These are phyloP conservation scores for Drosophila lutescens DNA, from an alignment of 2,888 invertebrate genomes.

Conservation along the genomic window DNA sequence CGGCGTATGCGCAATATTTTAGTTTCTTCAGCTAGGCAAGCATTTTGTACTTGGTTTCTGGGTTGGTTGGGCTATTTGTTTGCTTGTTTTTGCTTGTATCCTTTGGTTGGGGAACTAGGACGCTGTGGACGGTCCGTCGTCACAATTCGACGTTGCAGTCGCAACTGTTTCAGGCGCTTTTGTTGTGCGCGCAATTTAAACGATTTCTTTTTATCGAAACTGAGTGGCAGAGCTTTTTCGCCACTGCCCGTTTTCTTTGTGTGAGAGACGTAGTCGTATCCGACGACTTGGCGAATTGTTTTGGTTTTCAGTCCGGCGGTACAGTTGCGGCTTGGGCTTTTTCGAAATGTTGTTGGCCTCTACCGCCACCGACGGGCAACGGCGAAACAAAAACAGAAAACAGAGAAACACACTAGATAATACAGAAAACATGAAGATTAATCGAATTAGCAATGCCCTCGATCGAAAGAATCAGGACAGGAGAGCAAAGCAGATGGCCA, in stretches of 20 bases:
- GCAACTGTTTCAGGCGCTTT: slow-evolving; percentile 69
- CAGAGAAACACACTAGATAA: slow-evolving; percentile 46
- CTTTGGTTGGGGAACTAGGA: slow-evolving; percentile 44
- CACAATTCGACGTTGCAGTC: slow-evolving; percentile 69
- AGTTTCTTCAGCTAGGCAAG: slow-evolving; percentile 44
- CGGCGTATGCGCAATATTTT: slow-evolving; percentile 60
- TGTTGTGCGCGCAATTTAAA: slow-evolving; percentile 75
- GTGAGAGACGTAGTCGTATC: slow-evolving; percentile 29
- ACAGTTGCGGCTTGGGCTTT: slow-evolving; percentile 72
- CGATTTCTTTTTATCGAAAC: slow-evolving; percentile 76
- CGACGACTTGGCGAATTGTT: slow-evolving; percentile 63
- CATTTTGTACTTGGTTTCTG: slow-evolving; percentile 56
- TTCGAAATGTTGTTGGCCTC: slow-evolving; percentile 73
- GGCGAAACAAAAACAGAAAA: slow-evolving; percentile 29
- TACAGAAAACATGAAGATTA: slow-evolving; percentile 41
- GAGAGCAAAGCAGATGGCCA: slow-evolving; percentile 5
- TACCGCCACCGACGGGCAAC: slow-evolving; percentile 16
- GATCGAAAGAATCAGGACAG: slow-evolving; percentile 14
- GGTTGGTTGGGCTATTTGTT: slow-evolving; percentile 9
- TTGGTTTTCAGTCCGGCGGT: slow-evolving; percentile 66
- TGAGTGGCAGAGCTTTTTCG: slow-evolving; percentile 64
- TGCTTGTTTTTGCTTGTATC: slow-evolving; percentile 24
- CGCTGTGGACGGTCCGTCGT: slow-evolving; percentile 58
- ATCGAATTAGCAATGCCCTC: slow-evolving; percentile 47
- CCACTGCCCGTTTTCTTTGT: slow-evolving; percentile 53